These are phyloP conservation scores for Melozone crissalis DNA, from an alignment of 2,113 vertebrate species.

Conservation along the genomic window DNA sequence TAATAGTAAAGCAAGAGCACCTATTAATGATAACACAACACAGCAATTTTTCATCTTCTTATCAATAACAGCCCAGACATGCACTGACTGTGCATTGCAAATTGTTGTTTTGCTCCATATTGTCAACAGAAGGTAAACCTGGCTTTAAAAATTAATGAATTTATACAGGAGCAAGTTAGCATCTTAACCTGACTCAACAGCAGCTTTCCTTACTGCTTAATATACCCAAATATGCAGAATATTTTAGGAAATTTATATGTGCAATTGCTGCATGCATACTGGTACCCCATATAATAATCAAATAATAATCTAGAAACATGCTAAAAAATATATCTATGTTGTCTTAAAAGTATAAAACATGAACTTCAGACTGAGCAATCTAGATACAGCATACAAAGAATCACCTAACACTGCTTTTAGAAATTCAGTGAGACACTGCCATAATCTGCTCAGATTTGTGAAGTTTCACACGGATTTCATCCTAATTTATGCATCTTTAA, in stretches of 20 bases:
- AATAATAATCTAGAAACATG: background rate
- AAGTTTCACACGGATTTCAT: background rate
- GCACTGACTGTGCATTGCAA: slow-evolving; percentile 18
- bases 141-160: slow-evolving; percentile 6
- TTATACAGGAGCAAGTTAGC: background rate
- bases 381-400: background rate
- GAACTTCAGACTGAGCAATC: background rate
- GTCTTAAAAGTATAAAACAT: background rate
- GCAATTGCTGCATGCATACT: background rate
- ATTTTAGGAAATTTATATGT: background rate
- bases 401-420: background rate
- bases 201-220: background rate
- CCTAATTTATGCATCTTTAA: background rate
- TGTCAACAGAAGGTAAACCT: slow-evolving; percentile 22
- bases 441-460: background rate
- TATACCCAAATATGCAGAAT: background rate
- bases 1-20: background rate
- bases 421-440: background rate
- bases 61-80: slow-evolving; percentile 2
- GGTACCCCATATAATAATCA: background rate
- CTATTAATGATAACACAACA: background rate
- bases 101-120: slow-evolving; percentile 48
- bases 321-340: background rate
- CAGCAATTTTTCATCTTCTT: background rate
- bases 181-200: background rate